Conservation (phyloP, 2,888 invertebrate species). For the Pristionchus fissidentatus region DNA sequence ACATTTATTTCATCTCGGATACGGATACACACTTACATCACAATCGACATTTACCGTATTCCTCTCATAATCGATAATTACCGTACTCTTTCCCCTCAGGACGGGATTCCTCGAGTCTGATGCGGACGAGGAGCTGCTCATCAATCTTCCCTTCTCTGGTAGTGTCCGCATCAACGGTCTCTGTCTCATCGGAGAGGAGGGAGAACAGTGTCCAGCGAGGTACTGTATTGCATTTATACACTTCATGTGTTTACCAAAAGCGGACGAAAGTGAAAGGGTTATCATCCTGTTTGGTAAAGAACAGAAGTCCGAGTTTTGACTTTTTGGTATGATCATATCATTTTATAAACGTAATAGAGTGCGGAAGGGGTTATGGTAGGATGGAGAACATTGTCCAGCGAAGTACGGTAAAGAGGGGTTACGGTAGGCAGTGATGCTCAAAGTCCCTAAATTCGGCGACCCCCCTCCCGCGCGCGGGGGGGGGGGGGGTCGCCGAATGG, state of each 20-base stretch:
- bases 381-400: background rate
- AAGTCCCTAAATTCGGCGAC: too few species aligned
- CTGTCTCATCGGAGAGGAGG: conserved; percentile 88
- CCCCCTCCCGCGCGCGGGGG: too few species aligned
- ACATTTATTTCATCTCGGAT: too few species aligned
- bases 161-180: conserved; percentile 95
- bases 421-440: too few species aligned
- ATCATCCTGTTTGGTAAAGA: background rate
- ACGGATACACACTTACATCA: too few species aligned
- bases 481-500: too few species aligned
- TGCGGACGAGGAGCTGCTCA: conserved; percentile 92
- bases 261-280: background rate
- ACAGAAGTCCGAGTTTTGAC: too few species aligned
- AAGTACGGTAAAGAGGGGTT: background rate
- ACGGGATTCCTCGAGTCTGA: conserved; percentile 87
- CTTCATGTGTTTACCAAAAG: background rate
- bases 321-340: too few species aligned
- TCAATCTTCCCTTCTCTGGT: conserved; percentile 94
- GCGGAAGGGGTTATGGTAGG: background rate
- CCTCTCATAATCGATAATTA: too few species aligned
- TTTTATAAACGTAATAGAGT: too few species aligned
- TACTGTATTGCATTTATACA: conserved; percentile 84
- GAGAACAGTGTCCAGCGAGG: conserved; percentile 86
- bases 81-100: conserved; percentile 53
- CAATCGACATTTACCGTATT: too few species aligned